These are phyloP conservation scores for Hypsibius dujardini DNA, from an alignment of 1,140 invertebrate species.

Conservation along the genomic window DNA sequence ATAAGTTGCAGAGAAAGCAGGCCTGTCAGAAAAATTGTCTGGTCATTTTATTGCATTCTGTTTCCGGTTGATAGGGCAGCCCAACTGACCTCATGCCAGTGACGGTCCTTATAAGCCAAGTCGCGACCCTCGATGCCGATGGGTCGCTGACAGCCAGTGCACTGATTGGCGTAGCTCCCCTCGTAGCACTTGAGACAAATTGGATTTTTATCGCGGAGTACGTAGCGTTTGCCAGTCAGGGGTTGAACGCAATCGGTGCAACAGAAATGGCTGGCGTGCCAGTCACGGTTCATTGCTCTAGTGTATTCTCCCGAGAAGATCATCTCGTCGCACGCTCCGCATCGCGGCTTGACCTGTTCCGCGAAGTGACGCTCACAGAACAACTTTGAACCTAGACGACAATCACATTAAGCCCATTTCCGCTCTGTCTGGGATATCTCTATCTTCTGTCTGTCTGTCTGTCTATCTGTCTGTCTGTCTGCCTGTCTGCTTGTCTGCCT, in stretches of 20 bases:
- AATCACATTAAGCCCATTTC: not conserved
- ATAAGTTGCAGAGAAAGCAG: slow-evolving; percentile 95
- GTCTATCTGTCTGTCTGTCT: no score
- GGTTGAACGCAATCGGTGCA: slow-evolving; percentile 96
- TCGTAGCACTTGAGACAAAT: slow-evolving; percentile 99
- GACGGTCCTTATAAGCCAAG: slow-evolving; percentile 98
- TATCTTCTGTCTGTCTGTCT: no score
- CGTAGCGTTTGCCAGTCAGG: slow-evolving; percentile 88
- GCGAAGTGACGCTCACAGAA: slow-evolving; percentile 86
- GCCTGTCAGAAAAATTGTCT: no score
- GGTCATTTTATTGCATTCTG: no score
- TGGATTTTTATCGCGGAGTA: slow-evolving; percentile 90
- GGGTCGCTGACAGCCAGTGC: slow-evolving; percentile 90
- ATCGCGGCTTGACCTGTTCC: slow-evolving; percentile 72
- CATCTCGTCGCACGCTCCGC: slow-evolving; percentile 85
- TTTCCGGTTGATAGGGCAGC: no score
- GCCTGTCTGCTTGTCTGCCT: no score
- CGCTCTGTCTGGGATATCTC: no score
- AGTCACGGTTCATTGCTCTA: slow-evolving; percentile 98
- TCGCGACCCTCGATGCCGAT: slow-evolving; percentile 98
- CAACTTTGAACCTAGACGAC: slow-evolving; percentile 32
- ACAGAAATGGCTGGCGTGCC: slow-evolving; percentile 94
- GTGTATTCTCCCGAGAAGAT: slow-evolving; percentile 99
- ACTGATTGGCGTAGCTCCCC: slow-evolving; percentile 89
- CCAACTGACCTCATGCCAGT: slow-evolving; percentile 75